Base-by-base conservation (phyloP, 2,888 invertebrate genomes). In the Steinernema carpocapsae region DNA sequence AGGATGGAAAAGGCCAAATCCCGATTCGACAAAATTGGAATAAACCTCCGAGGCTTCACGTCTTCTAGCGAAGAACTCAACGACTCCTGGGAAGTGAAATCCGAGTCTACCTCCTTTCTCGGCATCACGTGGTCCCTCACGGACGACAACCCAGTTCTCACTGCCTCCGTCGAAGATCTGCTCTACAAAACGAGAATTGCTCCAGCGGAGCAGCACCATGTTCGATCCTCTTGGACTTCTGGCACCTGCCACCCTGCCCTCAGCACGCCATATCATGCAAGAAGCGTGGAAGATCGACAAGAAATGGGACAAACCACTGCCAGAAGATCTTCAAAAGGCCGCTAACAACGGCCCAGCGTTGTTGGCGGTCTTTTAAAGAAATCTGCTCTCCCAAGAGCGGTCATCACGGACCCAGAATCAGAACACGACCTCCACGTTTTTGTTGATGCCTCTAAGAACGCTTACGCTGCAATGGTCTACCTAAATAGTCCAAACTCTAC, bases 401-500 rank as follows among this genome's bases (percentile, higher is more conserved):
- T 46, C 48, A 43, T 74, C 45, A 73, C 37, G 2, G 22, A 32
- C 0, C 56, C 73, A 2, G 14, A 10, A 19, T 7, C 22, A n/a
- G 26, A 32, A 1, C 19, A 45, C 22, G 74, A 80, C 32, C 29
- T 79, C 0, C 79, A 77, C 24, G 59, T 77, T 0, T 79, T 79
- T 64, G 48, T 56, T 10, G 79, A 80, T 32, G 79, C 80, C 0
- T 77, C 79, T 0, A 48, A 70, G 4, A n/a, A 59, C 6, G 78
- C 77, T 0, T 80, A 71, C 29, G 76, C 56, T 1, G 75, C 77
- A 14, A 72, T 56, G 0, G 73, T 72, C 22, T 79, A 79, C 48
- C 1, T 77, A 0, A 56, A 72, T 10, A 43, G 12, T 14, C 32
- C 29, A 51, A 3, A 10, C 7, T n/a, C 1, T 22, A 14, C 17